These are phyloP conservation scores for Eulemur albifrons DNA, from an alignment of 2,797 vertebrate species.

Conservation along the genomic window DNA sequence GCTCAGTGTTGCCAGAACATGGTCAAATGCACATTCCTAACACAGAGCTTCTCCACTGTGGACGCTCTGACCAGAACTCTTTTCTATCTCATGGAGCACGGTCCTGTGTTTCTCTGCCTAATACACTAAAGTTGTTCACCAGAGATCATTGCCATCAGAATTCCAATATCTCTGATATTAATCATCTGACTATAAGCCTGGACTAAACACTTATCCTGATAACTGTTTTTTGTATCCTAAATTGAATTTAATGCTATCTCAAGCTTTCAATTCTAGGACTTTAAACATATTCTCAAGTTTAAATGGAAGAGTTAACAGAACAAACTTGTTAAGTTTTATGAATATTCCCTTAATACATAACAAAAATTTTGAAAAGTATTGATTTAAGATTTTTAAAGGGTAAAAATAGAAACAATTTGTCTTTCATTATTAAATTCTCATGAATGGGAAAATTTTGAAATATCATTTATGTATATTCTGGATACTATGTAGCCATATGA, in stretches of 20 bases:
- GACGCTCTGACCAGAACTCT: background rate
- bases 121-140: fast-evolving
- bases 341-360: background rate
- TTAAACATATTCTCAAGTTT: background rate
- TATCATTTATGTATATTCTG: background rate
- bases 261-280: background rate
- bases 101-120: background rate
- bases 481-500: background rate
- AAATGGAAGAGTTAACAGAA: background rate
- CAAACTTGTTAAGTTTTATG: background rate
- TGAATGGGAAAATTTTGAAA: background rate
- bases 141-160: background rate
- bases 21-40: background rate
- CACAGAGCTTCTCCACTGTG: fast-evolving
- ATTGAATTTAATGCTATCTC: background rate
- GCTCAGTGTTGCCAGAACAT: background rate
- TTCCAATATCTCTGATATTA: background rate
- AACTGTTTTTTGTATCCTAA: background rate
- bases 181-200: background rate
- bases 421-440: background rate
- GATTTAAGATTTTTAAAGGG: background rate
- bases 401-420: background rate
- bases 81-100: background rate
- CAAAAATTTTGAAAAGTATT: background rate
- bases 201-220: background rate